phyloP scores from a whole-genome alignment of 2,113 vertebrate species.

The Cryptomyrus ogoouensis region DNA sequence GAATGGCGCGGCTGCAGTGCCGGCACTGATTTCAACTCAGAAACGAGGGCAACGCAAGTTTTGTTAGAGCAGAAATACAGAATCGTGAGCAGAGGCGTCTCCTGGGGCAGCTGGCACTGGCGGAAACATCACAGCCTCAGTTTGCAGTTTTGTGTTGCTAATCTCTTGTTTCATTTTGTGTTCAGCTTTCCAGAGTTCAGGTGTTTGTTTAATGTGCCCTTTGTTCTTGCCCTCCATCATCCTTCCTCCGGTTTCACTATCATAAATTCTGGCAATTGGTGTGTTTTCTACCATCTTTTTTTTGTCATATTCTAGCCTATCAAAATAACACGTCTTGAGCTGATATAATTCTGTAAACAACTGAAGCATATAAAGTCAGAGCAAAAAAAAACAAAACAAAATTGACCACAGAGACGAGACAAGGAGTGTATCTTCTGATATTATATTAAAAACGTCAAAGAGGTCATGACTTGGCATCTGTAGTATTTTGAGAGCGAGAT shows the following conservation, averaged over 20 bases:
- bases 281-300: not conserved
- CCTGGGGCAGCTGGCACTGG: not conserved
- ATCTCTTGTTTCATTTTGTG: not conserved
- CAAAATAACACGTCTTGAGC: not conserved
- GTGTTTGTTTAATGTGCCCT: not conserved
- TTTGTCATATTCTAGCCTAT: not conserved
- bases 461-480: not conserved
- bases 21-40: not conserved
- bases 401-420: not conserved
- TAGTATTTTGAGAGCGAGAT: not conserved
- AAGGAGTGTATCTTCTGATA: not conserved
- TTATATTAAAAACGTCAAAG: not conserved
- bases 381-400: not conserved
- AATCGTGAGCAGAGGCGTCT: not conserved
- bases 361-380: not conserved
- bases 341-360: not conserved
- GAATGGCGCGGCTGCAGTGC: not conserved
- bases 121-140: not conserved
- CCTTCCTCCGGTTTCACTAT: not conserved
- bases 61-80: not conserved
- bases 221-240: not conserved
- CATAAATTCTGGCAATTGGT: not conserved
- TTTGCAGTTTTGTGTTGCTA: not conserved
- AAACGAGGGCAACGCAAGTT: not conserved
- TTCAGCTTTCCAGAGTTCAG: not conserved